These are phyloP conservation scores for Hemiprocne comata DNA, from an alignment of 2,113 vertebrate species.

Conservation along the genomic window DNA sequence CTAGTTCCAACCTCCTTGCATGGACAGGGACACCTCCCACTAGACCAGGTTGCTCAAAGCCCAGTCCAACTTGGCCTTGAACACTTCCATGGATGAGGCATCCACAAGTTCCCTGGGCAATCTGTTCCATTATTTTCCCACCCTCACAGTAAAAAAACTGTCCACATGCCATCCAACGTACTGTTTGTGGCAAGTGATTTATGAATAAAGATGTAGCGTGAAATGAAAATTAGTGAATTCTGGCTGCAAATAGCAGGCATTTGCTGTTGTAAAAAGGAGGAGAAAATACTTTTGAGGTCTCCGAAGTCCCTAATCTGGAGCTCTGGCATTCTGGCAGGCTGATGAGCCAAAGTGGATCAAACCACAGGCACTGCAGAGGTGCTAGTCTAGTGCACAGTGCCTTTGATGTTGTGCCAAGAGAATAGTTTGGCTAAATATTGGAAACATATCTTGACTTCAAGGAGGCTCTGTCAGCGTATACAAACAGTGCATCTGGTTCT, in stretches of 20 bases:
- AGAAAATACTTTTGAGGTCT: background rate
- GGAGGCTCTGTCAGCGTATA: background rate
- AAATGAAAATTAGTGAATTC: background rate
- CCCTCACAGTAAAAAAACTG: background rate
- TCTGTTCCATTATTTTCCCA: no score
- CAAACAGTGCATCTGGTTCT: background rate
- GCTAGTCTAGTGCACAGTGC: background rate
- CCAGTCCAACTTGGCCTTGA: no score
- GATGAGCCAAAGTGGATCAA: background rate
- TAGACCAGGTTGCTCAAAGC: no score
- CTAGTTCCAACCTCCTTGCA: no score
- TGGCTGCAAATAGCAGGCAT: background rate
- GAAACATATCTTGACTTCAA: background rate
- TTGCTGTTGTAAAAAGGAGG: background rate
- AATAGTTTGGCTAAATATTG: background rate
- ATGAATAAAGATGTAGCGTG: background rate
- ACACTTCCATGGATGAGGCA: no score
- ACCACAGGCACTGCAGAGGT: background rate
- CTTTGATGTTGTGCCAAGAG: background rate
- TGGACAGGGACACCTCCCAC: no score
- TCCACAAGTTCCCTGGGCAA: no score
- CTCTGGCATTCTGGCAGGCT: background rate
- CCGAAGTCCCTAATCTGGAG: background rate
- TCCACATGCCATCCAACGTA: rapidly evolving
- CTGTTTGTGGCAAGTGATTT: background rate